These are phyloP conservation scores for Crossoptilon crossoptilon DNA, from an alignment of 2,797 vertebrate species.

Conservation along the genomic window DNA sequence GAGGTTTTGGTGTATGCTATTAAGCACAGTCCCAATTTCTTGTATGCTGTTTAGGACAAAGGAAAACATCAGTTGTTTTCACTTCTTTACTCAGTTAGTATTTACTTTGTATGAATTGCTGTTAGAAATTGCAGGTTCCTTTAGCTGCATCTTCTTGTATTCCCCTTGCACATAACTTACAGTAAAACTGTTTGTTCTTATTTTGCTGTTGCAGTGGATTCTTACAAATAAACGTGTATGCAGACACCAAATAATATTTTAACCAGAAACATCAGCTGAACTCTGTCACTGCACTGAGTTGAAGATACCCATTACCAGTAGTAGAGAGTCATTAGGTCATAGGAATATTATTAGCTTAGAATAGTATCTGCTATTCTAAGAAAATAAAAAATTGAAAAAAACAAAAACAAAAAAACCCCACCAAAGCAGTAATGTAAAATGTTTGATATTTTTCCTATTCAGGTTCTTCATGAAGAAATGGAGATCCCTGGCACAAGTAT, in stretches of 20 bases:
- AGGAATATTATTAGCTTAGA: background rate
- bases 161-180: slow-evolving; percentile 40
- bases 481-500: slow-evolving; percentile 92
- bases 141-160: slow-evolving; percentile 49
- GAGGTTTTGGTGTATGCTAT: background rate
- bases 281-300: background rate
- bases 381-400: too few relatives aligned
- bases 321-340: background rate
- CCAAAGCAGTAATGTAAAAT: background rate
- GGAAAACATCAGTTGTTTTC: slow-evolving; percentile 24
- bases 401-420: background rate
- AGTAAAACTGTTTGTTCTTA: slow-evolving; percentile 62
- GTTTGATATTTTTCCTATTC: slow-evolving; percentile 28
- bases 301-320: background rate
- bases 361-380: too few relatives aligned
- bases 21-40: slow-evolving; percentile 16
- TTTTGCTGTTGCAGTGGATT: slow-evolving; percentile 54
- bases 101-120: slow-evolving; percentile 59
- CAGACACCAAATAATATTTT: slow-evolving; percentile 58
- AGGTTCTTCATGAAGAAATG: slow-evolving; percentile 98
- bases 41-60: slow-evolving; percentile 44
- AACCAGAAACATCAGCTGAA: slow-evolving; percentile 60
- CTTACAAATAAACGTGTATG: slow-evolving; percentile 23
- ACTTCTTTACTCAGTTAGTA: slow-evolving; percentile 31
- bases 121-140: slow-evolving; percentile 47